Evolutionary conservation across 1,140 invertebrate genomes (phyloP), one percentile per base, ranked within the genome.

Genomic region (Platyscapa corneri): DNA sequence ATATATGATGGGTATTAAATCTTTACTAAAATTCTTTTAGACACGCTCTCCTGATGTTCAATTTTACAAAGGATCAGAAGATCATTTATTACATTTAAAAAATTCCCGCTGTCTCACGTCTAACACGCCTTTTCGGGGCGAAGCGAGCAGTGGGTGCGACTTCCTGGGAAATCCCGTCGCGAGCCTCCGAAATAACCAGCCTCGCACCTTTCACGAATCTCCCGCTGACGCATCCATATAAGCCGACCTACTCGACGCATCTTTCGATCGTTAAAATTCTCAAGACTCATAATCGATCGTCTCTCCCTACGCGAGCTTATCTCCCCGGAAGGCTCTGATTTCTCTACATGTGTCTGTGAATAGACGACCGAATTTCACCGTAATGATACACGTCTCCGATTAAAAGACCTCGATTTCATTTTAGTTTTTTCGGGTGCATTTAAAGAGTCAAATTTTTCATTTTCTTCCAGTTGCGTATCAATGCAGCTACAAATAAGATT

Each of bases 241-340:
- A 74, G 70, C 37, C 37, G 23, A 74, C 8, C 23, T 20, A 8
- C 37, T n/a, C 20, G 8, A 42, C 37, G 37, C 70, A 74, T 74
- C 23, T 37, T n/a, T 27, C 20, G 70, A 74, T 74, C 37, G 39
- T 74, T 74, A 74, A 42, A 18, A 74, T 74, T 74, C 37, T 42
- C 34, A 3, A 16, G 23, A n/a, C 70, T 42, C 70, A n/a, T 27
- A 74, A 74, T 74, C 37, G 39, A 74, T 74, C 27, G 42, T 46
- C 1, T n/a, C 37, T n/a, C 23, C 8, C 37, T 10, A 14, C 0
- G 39, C 70, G 23, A n/a, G 70, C 37, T 74, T 74, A 42, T 74
- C 27, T 42, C 5, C 18, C 20, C 23, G 39, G 70, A 42, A 42
- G 5, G 3, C 20, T 16, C 2, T 23, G 3, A n/a, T 46, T 12